These are phyloP conservation scores for Charanyca ferruginea DNA, from an alignment of 2,888 invertebrate genomes.

Conservation along the genomic window DNA sequence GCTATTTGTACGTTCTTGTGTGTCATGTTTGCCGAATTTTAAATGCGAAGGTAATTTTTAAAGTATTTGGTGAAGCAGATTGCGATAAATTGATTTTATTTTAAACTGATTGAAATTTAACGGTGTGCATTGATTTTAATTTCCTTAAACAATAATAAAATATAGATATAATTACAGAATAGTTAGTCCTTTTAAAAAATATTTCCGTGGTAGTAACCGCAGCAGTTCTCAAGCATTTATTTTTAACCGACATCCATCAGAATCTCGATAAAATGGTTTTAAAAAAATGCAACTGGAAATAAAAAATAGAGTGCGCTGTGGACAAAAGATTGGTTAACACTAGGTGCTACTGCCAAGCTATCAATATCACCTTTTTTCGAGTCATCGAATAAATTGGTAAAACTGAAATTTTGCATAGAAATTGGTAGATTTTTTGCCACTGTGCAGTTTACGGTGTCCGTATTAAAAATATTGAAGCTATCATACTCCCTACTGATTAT, in stretches of 20 bases:
- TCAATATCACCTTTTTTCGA: slow-evolving; percentile 35
- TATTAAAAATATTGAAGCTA: not conserved
- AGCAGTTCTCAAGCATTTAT: not conserved
- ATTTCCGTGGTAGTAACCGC: no score
- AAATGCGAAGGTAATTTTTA: slow-evolving; percentile 32
- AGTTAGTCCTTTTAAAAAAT: no score
- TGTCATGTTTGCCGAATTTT: slow-evolving; percentile 45
- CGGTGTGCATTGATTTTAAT: not conserved
- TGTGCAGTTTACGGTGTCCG: not conserved
- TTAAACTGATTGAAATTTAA: not conserved
- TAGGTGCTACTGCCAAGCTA: slow-evolving; percentile 30
- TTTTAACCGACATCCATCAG: not conserved
- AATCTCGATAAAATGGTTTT: not conserved
- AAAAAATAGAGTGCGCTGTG: slow-evolving; percentile 9
- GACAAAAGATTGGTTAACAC: slow-evolving; percentile 15
- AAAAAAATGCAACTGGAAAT: slow-evolving; percentile 15
- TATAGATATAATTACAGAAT: no score
- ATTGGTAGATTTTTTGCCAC: slow-evolving; percentile 29
- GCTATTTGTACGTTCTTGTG: slow-evolving; percentile 23
- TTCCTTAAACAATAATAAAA: no score
- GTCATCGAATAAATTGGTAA: slow-evolving; percentile 21
- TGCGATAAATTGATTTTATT: not conserved
- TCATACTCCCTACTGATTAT: not conserved
- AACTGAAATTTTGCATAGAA: slow-evolving; percentile 40
- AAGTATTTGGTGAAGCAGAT: not conserved